A percentile compares a stretch with the other conserved stretches of the same genome.
phyloP scores from a whole-genome alignment of 2,797 vertebrate species.

The Sebastes diaconus region DNA sequence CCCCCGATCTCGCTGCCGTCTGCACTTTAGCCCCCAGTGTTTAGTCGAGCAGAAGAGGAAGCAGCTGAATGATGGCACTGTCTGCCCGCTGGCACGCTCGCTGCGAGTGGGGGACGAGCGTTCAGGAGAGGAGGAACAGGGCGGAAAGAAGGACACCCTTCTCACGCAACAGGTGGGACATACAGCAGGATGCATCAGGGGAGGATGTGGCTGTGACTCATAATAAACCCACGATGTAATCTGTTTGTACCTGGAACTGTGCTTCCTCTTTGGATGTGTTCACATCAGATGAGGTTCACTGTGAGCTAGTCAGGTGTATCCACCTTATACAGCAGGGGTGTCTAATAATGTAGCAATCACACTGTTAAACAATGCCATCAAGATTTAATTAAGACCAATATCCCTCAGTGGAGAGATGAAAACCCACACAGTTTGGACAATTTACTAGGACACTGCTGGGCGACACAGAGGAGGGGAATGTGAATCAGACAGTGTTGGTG shows the following conservation, averaged over 20 bases:
- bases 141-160: conserved; percentile 69
- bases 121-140: conserved; percentile 27
- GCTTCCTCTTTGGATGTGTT: background rate
- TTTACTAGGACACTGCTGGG: conserved; percentile 57
- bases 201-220: conserved; percentile 55
- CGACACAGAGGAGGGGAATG: conserved; percentile 17
- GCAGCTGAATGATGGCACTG: conserved; percentile 78
- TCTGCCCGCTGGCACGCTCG: conserved; percentile 64
- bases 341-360: conserved; percentile 38
- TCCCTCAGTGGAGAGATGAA: conserved; percentile 52
- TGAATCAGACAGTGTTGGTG: conserved; percentile 3
- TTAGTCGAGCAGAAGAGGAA: conserved; percentile 72
- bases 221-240: conserved; percentile 26
- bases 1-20: conserved; percentile 49
- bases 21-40: conserved; percentile 71
- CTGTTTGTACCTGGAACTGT: background rate
- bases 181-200: conserved; percentile 51
- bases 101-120: conserved; percentile 18
- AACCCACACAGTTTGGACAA: conserved; percentile 49
- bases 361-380: conserved; percentile 62
- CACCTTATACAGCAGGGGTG: conserved; percentile 22
- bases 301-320: conserved; percentile 26
- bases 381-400: conserved; percentile 62
- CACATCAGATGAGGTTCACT: background rate
- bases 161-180: conserved; percentile 74